Evolutionary conservation across 2,797 vertebrate genomes (phyloP).

Genomic region (Gallinago solitaria): DNA sequence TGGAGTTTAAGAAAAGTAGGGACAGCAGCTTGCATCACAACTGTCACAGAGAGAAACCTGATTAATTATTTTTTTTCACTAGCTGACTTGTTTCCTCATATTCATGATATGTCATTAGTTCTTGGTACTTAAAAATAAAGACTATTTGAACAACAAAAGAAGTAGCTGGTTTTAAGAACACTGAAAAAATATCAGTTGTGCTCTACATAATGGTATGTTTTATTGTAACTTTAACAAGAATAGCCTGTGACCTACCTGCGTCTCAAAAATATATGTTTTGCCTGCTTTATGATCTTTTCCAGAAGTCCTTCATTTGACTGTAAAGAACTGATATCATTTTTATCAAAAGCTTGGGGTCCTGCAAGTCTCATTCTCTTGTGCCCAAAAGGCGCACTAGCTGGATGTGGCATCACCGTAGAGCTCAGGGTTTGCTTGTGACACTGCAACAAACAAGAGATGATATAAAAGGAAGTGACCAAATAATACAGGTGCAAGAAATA

Average conservation of each 20-base stretch:
- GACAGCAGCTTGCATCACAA: neutral
- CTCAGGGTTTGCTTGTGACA: conserved; percentile 98
- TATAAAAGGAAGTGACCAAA: neutral
- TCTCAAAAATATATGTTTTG: conserved; percentile 96
- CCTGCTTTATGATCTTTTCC: conserved; percentile 99
- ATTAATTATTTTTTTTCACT: neutral
- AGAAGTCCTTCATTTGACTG: conserved; percentile 93
- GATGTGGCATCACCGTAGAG: conserved; percentile 92
- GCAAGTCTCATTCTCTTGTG: conserved; percentile 93
- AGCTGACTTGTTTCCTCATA: neutral
- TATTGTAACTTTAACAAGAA: neutral
- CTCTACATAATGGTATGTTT: neutral
- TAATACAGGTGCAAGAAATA: neutral
- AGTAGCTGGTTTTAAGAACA: neutral
- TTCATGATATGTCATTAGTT: neutral
- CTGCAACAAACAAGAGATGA: conserved; percentile 69
- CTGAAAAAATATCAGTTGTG: neutral
- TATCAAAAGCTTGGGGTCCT: conserved; percentile 92
- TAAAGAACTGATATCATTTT: conserved; percentile 87
- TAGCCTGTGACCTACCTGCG: conserved; percentile 81
- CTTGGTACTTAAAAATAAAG: neutral
- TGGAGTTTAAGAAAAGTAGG: neutral
- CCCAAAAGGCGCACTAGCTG: conserved; percentile 92
- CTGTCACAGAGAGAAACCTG: neutral
- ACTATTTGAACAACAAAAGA: neutral